Evolutionary conservation across 2,888 invertebrate genomes (phyloP).

Genomic region (Abrostola triplasia): DNA sequence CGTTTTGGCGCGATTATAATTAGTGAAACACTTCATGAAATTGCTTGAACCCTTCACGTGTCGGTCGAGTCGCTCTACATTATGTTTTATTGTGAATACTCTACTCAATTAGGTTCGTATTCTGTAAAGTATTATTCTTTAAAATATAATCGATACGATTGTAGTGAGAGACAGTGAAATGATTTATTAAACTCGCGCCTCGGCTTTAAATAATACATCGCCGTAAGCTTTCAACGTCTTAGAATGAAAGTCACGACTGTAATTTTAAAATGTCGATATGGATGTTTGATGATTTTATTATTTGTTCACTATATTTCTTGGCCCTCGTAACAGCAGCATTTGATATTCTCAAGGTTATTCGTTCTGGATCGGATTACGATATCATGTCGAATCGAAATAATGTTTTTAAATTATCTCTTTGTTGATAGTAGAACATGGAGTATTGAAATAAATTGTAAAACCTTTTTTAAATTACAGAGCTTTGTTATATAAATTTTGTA

Average conservation of each 20-base stretch:
- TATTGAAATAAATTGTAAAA: constrained; percentile 7
- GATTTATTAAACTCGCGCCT: constrained; percentile 84
- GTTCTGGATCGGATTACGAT: constrained; percentile 37
- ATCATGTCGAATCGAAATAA: constrained; percentile 28
- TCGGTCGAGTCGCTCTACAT: constrained; percentile 36
- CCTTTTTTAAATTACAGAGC: too few species aligned
- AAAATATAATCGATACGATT: constrained; percentile 80
- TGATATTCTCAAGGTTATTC: constrained; percentile 51
- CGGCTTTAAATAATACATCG: constrained; percentile 84
- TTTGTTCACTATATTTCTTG: constrained; percentile 61
- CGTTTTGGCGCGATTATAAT: constrained; percentile 69
- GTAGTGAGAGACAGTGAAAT: constrained; percentile 77
- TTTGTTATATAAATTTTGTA: neutral
- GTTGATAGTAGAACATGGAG: constrained; percentile 15
- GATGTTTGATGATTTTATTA: constrained; percentile 79
- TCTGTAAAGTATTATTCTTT: constrained; percentile 75
- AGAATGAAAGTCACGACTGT: constrained; percentile 86
- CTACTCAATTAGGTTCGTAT: constrained; percentile 77
- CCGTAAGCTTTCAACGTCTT: constrained; percentile 85
- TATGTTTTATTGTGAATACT: constrained; percentile 44
- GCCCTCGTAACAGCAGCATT: constrained; percentile 35
- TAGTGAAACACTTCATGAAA: constrained; percentile 64
- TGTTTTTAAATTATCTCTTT: constrained; percentile 29
- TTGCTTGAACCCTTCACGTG: constrained; percentile 45
- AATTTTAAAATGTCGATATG: constrained; percentile 85